These are phyloP conservation scores for Callyntrura sp. DNA, from an alignment of 2,888 invertebrate species.

Conservation along the genomic window DNA sequence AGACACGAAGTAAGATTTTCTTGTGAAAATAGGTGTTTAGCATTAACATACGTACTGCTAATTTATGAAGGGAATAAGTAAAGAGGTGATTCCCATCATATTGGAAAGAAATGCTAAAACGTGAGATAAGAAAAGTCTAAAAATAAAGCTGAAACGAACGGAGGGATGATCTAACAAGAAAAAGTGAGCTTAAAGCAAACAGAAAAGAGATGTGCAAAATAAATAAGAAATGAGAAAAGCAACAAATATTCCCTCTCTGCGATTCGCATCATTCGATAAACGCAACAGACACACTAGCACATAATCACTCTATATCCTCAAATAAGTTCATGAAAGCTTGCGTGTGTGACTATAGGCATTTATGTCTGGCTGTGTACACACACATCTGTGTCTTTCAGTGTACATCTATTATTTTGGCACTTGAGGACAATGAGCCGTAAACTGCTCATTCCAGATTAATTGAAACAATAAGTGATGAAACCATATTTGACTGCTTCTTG, in stretches of 20 bases:
- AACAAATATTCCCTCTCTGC: constrained; percentile 8
- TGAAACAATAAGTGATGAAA: background rate
- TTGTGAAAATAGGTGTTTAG: background rate
- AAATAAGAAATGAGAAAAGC: constrained; percentile 14
- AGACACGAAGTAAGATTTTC: background rate
- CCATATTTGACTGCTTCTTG: too few relatives aligned
- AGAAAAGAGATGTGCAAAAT: constrained; percentile 30
- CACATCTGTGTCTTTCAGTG: too few relatives aligned
- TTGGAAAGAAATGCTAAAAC: constrained; percentile 66
- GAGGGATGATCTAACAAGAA: constrained; percentile 12
- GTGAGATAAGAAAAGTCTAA: constrained; percentile 62
- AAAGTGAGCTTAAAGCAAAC: constrained; percentile 32
- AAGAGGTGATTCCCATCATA: constrained; percentile 62
- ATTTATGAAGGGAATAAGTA: constrained; percentile 51
- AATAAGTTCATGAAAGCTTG: background rate
- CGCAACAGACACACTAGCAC: too few relatives aligned
- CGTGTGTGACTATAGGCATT: too few relatives aligned
- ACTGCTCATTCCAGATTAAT: background rate
- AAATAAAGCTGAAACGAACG: constrained; percentile 64
- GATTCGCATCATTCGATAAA: background rate
- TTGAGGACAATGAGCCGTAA: background rate
- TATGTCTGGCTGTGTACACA: too few relatives aligned
- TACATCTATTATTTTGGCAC: too few relatives aligned
- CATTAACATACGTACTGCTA: constrained; percentile 47
- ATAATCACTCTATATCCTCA: background rate